Evolutionary conservation across 2,888 invertebrate genomes (phyloP).

Genomic region (Alviniconcha strummeri): DNA sequence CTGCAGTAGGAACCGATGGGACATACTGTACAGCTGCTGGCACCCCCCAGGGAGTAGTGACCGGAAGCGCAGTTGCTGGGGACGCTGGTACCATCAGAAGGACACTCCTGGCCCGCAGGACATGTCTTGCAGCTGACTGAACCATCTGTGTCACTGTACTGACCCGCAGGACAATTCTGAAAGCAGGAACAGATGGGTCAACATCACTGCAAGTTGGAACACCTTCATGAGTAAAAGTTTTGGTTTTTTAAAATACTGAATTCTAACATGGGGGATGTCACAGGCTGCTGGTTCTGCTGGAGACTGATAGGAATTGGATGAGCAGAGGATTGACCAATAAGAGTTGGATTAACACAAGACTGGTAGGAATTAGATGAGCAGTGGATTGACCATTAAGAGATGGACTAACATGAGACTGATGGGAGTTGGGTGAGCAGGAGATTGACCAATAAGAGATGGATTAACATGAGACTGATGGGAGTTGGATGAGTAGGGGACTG

Average conservation of each 20-base stretch:
- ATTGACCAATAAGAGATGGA: too few species aligned
- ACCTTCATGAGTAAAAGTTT: background rate
- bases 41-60: slow-evolving; percentile 55
- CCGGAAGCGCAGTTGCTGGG: slow-evolving; percentile 61
- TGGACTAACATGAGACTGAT: too few species aligned
- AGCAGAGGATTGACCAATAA: too few species aligned
- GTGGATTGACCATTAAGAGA: too few species aligned
- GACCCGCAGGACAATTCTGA: slow-evolving; percentile 55
- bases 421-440: too few species aligned
- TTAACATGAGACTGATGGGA: too few species aligned
- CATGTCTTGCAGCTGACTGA: slow-evolving; percentile 59
- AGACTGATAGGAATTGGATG: too few species aligned
- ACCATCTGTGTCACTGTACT: slow-evolving; percentile 55
- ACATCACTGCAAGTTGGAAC: too few species aligned
- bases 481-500: too few species aligned
- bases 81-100: slow-evolving; percentile 50
- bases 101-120: slow-evolving; percentile 63
- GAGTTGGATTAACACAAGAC: too few species aligned
- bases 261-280: too few species aligned
- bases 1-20: slow-evolving; percentile 61
- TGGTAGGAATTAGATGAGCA: too few species aligned
- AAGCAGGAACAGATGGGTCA: background rate
- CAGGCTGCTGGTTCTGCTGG: background rate
- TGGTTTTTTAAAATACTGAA: background rate
- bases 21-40: slow-evolving; percentile 57